Conservation (phyloP, 2,113 vertebrate species). For the Sphaerodactylus townsendi region DNA sequence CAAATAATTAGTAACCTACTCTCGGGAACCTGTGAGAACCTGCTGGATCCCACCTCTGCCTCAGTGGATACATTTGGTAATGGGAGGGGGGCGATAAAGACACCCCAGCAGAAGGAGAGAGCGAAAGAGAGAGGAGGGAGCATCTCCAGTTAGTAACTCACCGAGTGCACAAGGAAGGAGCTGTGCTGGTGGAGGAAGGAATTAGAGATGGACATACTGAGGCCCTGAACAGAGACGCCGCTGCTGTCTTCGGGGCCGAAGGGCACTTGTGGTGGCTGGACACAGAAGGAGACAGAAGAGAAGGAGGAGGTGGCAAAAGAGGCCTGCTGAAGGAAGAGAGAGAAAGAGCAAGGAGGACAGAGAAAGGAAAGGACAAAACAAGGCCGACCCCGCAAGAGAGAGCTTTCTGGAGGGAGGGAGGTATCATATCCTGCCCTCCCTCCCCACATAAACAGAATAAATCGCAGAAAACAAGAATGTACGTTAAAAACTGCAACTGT, state of each 20-base stretch:
- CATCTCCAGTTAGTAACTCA: slow-evolving; percentile 78
- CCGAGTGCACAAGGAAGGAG: slow-evolving; percentile 92
- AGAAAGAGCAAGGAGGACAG: slow-evolving; percentile 58
- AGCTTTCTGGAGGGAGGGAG: neutral
- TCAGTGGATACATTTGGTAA: neutral
- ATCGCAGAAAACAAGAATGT: neutral
- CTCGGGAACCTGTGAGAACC: no score
- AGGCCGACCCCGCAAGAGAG: slow-evolving; percentile 12
- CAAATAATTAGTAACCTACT: no score
- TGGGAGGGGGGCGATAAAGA: neutral
- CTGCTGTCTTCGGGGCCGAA: slow-evolving; percentile 89
- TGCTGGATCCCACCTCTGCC: no score
- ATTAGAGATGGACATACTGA: slow-evolving; percentile 98
- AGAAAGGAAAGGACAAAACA: neutral
- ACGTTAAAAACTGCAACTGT: neutral
- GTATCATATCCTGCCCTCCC: neutral
- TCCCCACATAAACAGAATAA: no score
- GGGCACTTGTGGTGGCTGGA: slow-evolving; percentile 89
- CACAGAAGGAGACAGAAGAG: slow-evolving; percentile 92
- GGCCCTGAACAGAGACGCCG: slow-evolving; percentile 88
- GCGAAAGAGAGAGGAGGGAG: no score
- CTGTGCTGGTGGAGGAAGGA: slow-evolving; percentile 97
- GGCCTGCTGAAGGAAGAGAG: slow-evolving; percentile 81
- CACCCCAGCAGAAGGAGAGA: neutral
- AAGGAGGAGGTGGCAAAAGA: slow-evolving; percentile 92